Evolutionary conservation across 1,140 invertebrate species (phyloP).

Genomic region (Lamellibrachia luymesi): DNA sequence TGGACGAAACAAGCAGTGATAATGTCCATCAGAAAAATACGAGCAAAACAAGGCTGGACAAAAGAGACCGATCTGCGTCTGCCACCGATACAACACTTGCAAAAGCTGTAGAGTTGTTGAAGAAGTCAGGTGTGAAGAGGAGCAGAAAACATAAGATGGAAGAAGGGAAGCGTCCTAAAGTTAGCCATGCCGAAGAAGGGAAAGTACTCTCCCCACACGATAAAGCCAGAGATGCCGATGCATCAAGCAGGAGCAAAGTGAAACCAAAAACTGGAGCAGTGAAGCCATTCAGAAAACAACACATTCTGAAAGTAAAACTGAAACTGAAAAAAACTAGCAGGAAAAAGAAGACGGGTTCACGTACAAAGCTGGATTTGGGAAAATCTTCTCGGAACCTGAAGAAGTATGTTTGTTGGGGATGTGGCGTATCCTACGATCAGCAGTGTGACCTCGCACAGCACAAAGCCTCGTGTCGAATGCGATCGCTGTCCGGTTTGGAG

Average conservation of each 20-base stretch:
- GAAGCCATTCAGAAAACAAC: neutral
- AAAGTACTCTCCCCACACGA: neutral
- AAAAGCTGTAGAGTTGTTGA: neutral
- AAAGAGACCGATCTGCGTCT: too few relatives aligned
- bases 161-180: neutral
- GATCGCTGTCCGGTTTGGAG: neutral
- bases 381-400: neutral
- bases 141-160: neutral
- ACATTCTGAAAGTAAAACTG: neutral
- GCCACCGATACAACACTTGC: neutral
- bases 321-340: neutral
- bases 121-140: neutral
- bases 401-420: neutral
- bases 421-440: neutral
- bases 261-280: neutral
- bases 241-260: neutral
- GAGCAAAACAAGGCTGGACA: neutral
- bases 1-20: neutral
- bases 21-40: neutral
- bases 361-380: too few relatives aligned
- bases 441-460: neutral
- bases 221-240: neutral
- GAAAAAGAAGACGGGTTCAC: neutral
- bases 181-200: neutral
- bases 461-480: neutral